A percentile compares a stretch with the other conserved stretches of the same genome.
Evolutionary conservation across 2,113 vertebrate genomes (phyloP).

Genomic region (Ochotona curzoniae): DNA sequence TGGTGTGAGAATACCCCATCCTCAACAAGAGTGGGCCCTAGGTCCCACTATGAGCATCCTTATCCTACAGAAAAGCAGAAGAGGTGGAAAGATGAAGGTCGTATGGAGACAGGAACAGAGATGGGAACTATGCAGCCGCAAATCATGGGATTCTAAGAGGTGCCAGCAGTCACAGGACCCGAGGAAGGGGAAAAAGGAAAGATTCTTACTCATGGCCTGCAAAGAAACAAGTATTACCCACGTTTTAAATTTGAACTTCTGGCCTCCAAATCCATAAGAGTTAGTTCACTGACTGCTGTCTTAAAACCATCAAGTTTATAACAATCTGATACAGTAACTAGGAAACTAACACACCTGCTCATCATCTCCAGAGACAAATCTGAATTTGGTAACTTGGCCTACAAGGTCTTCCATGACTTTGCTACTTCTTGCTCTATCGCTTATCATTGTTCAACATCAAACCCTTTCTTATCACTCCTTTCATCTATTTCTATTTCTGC

Average conservation of each 20-base stretch:
- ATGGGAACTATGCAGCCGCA: background rate
- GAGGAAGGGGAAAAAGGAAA: background rate
- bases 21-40: background rate
- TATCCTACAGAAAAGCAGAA: background rate
- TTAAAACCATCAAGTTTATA: background rate
- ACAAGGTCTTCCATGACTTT: background rate
- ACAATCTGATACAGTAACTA: background rate
- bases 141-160: background rate
- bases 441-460: slow-evolving; percentile 1
- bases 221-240: background rate
- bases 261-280: background rate
- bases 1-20: background rate
- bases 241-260: background rate
- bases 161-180: background rate
- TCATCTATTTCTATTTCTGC: slow-evolving; percentile 41
- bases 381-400: background rate
- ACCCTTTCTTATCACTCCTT: background rate
- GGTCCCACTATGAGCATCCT: background rate
- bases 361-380: background rate
- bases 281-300: background rate
- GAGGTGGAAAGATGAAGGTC: background rate
- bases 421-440: background rate
- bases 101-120: background rate
- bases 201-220: background rate
- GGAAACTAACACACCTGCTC: background rate